Conservation (phyloP, 2,113 vertebrate genomes). For the Gymnocephalus cernua region DNA sequence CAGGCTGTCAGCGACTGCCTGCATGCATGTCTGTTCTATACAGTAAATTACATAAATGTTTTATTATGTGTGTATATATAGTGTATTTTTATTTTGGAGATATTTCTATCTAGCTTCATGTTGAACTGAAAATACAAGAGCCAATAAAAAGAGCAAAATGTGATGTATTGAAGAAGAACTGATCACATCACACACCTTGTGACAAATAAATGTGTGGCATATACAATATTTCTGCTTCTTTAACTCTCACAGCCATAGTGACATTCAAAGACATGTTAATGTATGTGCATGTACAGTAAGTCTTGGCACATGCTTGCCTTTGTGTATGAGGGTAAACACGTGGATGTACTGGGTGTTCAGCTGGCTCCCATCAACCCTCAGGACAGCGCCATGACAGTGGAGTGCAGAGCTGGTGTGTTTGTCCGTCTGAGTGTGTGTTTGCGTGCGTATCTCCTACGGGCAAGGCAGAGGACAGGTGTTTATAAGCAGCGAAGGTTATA, state of each 20-base stretch:
- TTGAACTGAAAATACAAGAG: background rate
- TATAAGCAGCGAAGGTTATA: conserved; percentile 33
- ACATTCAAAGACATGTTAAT: conserved; percentile 28
- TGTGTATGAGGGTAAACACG: conserved; percentile 45
- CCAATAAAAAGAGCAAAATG: background rate
- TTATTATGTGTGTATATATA: background rate
- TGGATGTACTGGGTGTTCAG: conserved; percentile 36
- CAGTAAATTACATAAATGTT: background rate
- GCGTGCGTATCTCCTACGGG: conserved; percentile 11
- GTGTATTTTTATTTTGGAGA: background rate
- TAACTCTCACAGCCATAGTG: background rate
- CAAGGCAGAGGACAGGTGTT: conserved; percentile 48
- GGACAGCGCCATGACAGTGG: conserved; percentile 36
- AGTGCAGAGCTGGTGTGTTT: conserved; percentile 36
- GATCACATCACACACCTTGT: background rate
- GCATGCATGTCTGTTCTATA: background rate
- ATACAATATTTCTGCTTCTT: conserved; percentile 4
- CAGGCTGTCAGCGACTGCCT: background rate
- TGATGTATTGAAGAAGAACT: background rate
- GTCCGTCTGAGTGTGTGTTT: conserved; percentile 13
- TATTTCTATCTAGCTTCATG: background rate
- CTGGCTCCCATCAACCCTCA: conserved; percentile 37
- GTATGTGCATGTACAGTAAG: background rate
- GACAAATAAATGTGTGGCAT: conserved; percentile 9
- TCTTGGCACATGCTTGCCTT: conserved; percentile 20